A percentile compares a stretch with the other conserved stretches of the same genome.
These are phyloP conservation scores for Entomyzon cyanotis DNA, from an alignment of 2,113 vertebrate species.

Conservation along the genomic window DNA sequence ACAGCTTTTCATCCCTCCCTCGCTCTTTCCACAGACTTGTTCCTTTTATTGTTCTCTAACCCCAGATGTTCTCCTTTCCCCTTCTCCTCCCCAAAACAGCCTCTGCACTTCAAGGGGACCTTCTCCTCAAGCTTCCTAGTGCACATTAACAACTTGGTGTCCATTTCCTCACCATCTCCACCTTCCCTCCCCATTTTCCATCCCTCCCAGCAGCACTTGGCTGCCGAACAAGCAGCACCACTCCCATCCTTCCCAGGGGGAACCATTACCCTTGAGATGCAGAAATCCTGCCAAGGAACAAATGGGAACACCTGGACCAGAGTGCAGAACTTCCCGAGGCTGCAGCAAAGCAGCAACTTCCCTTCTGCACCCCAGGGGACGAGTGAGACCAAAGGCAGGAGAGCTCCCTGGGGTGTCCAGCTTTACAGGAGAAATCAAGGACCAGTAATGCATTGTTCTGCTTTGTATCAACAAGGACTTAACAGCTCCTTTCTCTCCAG, in stretches of 20 bases:
- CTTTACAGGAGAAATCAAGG: neutral
- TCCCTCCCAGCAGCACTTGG: neutral
- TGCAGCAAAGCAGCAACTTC: neutral
- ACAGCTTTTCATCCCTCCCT: neutral
- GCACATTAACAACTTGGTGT: neutral
- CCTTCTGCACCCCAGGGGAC: rapidly evolving
- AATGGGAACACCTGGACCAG: neutral
- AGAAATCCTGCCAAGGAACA: neutral
- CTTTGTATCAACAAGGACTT: neutral
- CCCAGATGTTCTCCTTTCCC: neutral
- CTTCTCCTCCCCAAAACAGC: neutral
- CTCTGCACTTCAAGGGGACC: neutral
- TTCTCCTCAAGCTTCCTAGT: neutral
- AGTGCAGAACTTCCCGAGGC: neutral
- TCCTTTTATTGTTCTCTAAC: neutral
- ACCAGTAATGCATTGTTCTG: neutral
- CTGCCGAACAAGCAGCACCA: neutral
- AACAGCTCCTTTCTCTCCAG: neutral
- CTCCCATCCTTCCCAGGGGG: neutral
- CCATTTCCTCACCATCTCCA: neutral
- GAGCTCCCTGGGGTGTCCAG: rapidly evolving
- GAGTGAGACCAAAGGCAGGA: rapidly evolving
- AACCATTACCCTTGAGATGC: neutral
- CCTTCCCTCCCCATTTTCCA: neutral
- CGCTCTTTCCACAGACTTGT: neutral